Base-by-base conservation (phyloP, 2,113 vertebrate genomes). In the Ictalurus furcatus region DNA sequence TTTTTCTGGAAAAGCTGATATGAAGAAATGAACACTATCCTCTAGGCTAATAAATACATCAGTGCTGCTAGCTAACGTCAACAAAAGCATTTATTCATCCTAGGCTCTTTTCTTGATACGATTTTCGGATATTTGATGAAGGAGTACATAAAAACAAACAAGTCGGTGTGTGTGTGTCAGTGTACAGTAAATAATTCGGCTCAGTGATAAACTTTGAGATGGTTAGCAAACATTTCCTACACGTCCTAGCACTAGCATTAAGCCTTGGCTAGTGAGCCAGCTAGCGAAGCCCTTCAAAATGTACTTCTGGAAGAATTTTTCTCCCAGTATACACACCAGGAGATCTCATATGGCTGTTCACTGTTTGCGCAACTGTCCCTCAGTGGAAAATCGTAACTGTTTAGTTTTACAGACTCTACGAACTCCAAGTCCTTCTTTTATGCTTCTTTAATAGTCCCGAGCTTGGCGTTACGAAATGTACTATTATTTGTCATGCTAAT, bases 341-440 rank as follows among this genome's bases (percentile, higher is more conserved):
- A 58, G 58, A 82, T 82, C 5, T 30, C 7, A 34, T 8, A 21
- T 9, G 28, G 17, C 8, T 21, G 8, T 58, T 81, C 54, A 81
- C 16, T 19, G 59, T 61, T 21, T 4, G 6, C 23, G 6, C 56
- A 34, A 34, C 8, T 58, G 5, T 59, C 2, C 19, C 54, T 82
- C 9, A 13, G 80, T 63, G 81, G 81, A 40, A 84, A 84, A 40
- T 61, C 17, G 19, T 3, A 40, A 40, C 28, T 28, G 11, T 61
- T 83, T 61, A 19, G 14, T 56, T 34, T 56, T 56, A 56, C 52
- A 19, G 78, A 81, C 78, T n/a, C 1, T 17, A n/a, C 52, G n/a
- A 63, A 58, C 1, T 37, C 80, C 56, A 83, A 84, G 48, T 73
- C 48, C 48, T 37, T 48, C 44, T 84, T 65, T 84, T 84, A 84